Evolutionary conservation across 2,113 vertebrate genomes (phyloP), one percentile per base, ranked within the genome.

Genomic region (Neopipo cinnamomea): DNA sequence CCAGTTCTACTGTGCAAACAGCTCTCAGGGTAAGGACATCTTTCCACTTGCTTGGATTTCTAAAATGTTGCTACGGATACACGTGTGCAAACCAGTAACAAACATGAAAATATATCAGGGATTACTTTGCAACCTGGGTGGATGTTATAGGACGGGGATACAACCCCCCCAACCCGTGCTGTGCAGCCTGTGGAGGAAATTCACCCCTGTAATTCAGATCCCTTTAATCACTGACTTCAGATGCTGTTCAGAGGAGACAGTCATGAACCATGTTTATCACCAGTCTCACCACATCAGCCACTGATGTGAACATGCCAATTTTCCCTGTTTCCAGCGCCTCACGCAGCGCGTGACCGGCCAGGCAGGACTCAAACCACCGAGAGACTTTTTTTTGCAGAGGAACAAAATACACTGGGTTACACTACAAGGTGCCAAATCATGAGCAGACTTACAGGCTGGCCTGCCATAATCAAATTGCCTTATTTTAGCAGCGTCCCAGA

Each of bases 271-370:
- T 23, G 3, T 12, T 80, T 44, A 37, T 56, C 8, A 9, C 17
- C 35, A 9, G 19, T 6, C 82, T 71, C 73, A 3, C 49, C 50
- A 27, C 50, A 52, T 28, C 50, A 52, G 50, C 25, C 49, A 50
- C 62, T 52, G 89, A 23, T 33, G 58, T 4, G 35, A 77, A 44
- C 14, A 20, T 6, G 46, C 50, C 39, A 41, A 0, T 62, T 44
- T 33, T 22, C 74, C 70, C 81, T 1, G 5, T 30, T 52, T 17
- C 9, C 46, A 61, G 47, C 63, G 47, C 61, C 59, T 59, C 52
- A 0, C 0, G 7, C 16, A 4, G 19, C 0, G 55, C 1, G 1
- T 2, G 50, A 17, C 58, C 4, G 1, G 11, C 15, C 10, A 18
- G 61, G 31, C 62, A 24, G 13, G 47, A 31, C 59, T 62, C 61